Evolutionary conservation across 2,797 vertebrate genomes (phyloP), one percentile per base, ranked within the genome.

Genomic region (Hemitrygon akajei): DNA sequence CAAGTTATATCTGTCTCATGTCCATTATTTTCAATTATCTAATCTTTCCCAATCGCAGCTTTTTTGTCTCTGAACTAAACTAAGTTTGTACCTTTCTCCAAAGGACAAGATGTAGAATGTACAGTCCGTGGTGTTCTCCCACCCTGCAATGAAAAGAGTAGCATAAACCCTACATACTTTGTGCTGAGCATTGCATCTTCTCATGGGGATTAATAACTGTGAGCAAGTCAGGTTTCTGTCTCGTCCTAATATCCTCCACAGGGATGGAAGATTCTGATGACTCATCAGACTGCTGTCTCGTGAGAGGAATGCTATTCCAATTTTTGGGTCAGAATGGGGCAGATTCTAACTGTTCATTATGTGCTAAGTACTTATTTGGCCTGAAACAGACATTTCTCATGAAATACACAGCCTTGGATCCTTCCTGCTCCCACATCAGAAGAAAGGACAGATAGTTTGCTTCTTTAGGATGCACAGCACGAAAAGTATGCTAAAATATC

Each of bases 361-460:
- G 66, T 89, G 86, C 34, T 89, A 69, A 89, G 63, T 22, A 89
- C 37, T 89, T 89, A 89, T 25, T 89, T 20, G 63, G n/a, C 86
- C 30, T 37, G 1, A 22, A 34, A 69, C 34, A 69, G 63, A 89
- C 60, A 89, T 87, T 60, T 87, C 14, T 60, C 58, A 63, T 16
- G 37, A 69, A 16, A 7, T 9, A 22, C 58, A 20, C 30, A 34
- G 86, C 7, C 63, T 37, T 34, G 18, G 66, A 63, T 69, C 20
- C n/a, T 89, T 7, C 86, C n/a, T 1, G 22, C n/a, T 69, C n/a
- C n/a, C 63, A 69, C 18, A 25, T 63, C 69, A 27, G 12, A 69
- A n/a, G 2, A 16, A n/a, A 30, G n/a, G 58, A 63, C 60, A 87
- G 16, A 63, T 34, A 30, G 18, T 66, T 5, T 60, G 16, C 27